Evolutionary conservation across 2,797 vertebrate species (phyloP).

Genomic region (Manis javanica): DNA sequence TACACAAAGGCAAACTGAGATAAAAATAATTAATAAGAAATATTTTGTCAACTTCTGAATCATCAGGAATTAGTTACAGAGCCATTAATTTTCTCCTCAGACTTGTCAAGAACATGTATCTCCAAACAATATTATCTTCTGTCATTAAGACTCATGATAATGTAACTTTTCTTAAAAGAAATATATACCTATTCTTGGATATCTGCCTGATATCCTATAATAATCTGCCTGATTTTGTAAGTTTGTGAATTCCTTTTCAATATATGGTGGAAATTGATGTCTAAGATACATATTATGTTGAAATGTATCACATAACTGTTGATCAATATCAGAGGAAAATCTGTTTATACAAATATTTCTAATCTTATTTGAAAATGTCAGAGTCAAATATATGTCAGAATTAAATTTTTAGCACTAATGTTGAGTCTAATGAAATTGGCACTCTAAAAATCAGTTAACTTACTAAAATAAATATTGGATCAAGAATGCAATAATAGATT

Average conservation of each 20-base stretch:
- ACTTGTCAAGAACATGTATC: background rate
- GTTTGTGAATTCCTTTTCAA: background rate
- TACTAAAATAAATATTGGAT: slow-evolving; percentile 45
- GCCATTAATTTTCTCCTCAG: background rate
- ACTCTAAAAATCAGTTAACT: slow-evolving; percentile 32
- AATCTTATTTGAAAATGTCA: slow-evolving; percentile 37
- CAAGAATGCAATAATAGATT: background rate
- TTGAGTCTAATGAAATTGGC: background rate
- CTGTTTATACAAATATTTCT: background rate
- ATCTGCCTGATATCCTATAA: background rate
- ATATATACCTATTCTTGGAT: background rate
- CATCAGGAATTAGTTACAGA: background rate
- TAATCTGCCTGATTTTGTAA: background rate
- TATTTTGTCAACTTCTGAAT: background rate
- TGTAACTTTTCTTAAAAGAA: background rate
- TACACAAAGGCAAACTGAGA: background rate
- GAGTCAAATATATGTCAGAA: background rate
- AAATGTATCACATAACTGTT: background rate
- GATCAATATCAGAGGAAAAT: background rate
- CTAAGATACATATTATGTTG: background rate
- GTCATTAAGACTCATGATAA: background rate
- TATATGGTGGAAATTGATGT: background rate
- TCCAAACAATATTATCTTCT: background rate
- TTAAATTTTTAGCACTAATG: slow-evolving; percentile 41
- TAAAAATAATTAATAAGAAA: background rate